These are phyloP conservation scores for Subacronicta megacephala DNA, from an alignment of 2,888 invertebrate genomes.

Conservation along the genomic window DNA sequence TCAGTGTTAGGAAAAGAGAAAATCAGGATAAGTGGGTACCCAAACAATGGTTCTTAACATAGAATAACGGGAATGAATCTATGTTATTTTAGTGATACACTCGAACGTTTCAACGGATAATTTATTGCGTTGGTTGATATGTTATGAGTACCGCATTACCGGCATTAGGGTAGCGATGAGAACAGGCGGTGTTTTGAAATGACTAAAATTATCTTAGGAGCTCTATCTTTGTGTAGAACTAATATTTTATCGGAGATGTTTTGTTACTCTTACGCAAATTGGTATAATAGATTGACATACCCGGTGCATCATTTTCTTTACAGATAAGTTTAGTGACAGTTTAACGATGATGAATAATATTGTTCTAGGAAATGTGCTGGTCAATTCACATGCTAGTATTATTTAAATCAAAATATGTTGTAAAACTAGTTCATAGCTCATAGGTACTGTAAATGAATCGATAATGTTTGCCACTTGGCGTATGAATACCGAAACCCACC, in stretches of 20 bases:
- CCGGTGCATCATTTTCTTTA: too few species aligned
- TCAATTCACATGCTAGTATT: too few species aligned
- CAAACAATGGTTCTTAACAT: slow-evolving; percentile 34
- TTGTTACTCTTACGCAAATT: not conserved
- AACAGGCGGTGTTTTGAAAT: slow-evolving; percentile 9
- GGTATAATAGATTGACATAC: too few species aligned
- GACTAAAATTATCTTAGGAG: slow-evolving; percentile 24
- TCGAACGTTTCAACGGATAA: slow-evolving; percentile 19
- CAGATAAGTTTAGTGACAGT: too few species aligned
- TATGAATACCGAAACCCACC: not conserved
- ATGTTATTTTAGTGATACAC: slow-evolving; percentile 29
- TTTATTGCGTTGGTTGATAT: slow-evolving; percentile 14
- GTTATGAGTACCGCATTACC: slow-evolving; percentile 34
- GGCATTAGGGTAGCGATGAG: slow-evolving; percentile 14
- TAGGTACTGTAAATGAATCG: too few species aligned
- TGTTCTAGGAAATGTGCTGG: too few species aligned
- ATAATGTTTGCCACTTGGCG: not conserved
- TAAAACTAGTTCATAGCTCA: too few species aligned
- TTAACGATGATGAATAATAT: too few species aligned
- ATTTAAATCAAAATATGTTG: too few species aligned
- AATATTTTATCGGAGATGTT: not conserved
- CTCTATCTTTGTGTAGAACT: slow-evolving; percentile 3
- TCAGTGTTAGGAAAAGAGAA: slow-evolving; percentile 29
- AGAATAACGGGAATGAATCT: slow-evolving; percentile 25
- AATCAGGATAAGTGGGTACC: slow-evolving; percentile 27